Percentiles rank a stretch among this genome's conserved stretches.
Evolutionary conservation across 2,888 invertebrate species (phyloP).

Genomic region (Pyrrhia umbra): DNA sequence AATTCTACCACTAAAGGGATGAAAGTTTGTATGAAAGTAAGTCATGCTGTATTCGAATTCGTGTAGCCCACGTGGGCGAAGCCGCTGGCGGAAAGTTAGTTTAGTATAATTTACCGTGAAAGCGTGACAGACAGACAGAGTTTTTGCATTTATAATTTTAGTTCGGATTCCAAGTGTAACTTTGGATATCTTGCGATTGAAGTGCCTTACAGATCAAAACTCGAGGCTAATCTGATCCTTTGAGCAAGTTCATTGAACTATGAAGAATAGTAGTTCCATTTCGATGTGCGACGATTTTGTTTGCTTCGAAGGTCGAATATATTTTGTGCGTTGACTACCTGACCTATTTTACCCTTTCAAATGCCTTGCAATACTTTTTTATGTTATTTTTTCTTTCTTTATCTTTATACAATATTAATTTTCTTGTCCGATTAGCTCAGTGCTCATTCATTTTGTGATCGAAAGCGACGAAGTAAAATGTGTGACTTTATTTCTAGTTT

Average conservation of each 20-base stretch:
- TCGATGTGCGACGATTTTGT: constrained; percentile 1
- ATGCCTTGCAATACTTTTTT: background rate
- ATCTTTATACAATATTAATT: background rate
- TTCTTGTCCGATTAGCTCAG: no score
- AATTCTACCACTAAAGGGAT: no score
- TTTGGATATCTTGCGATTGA: constrained; percentile 21
- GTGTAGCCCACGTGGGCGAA: no score
- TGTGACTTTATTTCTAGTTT: no score
- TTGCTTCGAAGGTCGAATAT: background rate
- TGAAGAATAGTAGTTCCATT: constrained; percentile 4
- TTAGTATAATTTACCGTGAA: no score
- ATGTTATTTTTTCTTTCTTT: background rate
- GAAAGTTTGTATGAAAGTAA: no score
- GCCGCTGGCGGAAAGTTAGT: no score
- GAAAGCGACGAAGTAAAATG: no score
- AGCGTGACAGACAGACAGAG: no score
- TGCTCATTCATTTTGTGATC: no score
- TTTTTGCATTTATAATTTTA: no score
- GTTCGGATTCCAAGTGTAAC: constrained; percentile 27
- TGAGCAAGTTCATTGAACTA: constrained; percentile 31
- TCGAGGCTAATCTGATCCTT: constrained; percentile 19
- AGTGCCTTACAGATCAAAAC: constrained; percentile 16
- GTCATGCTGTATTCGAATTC: no score
- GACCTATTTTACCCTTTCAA: background rate
- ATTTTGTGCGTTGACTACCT: background rate